A percentile compares a stretch with the other conserved stretches of the same genome.
phyloP scores from a whole-genome alignment of 2,888 invertebrate genomes.

The Ochropleura leucogaster region DNA sequence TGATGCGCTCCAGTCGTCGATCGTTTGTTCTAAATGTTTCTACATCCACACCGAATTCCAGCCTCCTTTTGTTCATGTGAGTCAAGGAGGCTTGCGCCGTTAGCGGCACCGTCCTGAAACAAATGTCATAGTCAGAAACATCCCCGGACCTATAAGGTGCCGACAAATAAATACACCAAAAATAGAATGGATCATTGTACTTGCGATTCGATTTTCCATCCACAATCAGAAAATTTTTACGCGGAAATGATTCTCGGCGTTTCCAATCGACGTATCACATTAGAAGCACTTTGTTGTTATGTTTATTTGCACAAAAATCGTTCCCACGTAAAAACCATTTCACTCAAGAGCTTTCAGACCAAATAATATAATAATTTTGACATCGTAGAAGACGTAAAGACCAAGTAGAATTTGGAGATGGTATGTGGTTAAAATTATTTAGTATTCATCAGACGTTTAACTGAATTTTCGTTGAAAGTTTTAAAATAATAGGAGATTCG shows the following conservation, averaged over 20 bases:
- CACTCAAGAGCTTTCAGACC: constrained; percentile 91
- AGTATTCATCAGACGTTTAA: constrained; percentile 51
- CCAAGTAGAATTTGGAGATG: constrained; percentile 57
- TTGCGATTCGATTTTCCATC: constrained; percentile 90
- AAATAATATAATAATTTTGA: constrained; percentile 78
- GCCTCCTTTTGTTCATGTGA: constrained; percentile 93
- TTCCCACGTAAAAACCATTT: constrained; percentile 91
- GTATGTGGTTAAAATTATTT: constrained; percentile 46
- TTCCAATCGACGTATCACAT: constrained; percentile 88
- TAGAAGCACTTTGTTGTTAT: constrained; percentile 84
- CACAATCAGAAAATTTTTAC: constrained; percentile 91
- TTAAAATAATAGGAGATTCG: constrained; percentile 8
- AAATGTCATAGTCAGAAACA: constrained; percentile 75
- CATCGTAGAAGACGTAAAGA: constrained; percentile 68
- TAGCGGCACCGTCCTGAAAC: constrained; percentile 89
- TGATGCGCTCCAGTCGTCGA: constrained; percentile 77
- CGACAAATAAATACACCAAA: constrained; percentile 66
- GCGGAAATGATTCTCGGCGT: constrained; percentile 91
- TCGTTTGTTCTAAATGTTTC: constrained; percentile 85
- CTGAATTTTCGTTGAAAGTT: constrained; percentile 27
- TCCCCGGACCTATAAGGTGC: constrained; percentile 61
- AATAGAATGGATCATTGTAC: constrained; percentile 81
- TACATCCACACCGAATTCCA: constrained; percentile 91
- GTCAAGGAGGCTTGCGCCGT: constrained; percentile 91
- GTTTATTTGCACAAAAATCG: constrained; percentile 89